Percentiles rank a stretch among this genome's conserved stretches.
Conservation (phyloP, 2,113 vertebrate genomes). For the Passer domesticus region DNA sequence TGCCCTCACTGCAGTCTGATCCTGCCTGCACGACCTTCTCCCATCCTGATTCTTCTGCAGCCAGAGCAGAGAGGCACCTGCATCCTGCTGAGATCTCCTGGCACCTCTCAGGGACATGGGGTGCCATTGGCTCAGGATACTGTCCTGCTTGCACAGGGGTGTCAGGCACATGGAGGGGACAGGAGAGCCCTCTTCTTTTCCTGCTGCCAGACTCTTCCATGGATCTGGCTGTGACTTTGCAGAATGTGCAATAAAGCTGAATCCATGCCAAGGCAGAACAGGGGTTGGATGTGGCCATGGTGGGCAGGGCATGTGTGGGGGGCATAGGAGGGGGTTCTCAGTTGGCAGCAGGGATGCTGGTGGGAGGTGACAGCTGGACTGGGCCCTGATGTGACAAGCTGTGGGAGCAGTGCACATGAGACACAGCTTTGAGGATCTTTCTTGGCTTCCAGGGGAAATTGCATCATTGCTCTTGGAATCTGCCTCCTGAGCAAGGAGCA, state of each 20-base stretch:
- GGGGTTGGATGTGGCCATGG: not conserved
- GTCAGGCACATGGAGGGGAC: accelerated
- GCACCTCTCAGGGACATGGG: accelerated
- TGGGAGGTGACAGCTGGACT: not conserved
- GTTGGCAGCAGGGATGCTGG: not conserved
- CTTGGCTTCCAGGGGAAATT: not conserved
- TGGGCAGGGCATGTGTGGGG: not conserved
- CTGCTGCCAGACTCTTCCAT: not conserved
- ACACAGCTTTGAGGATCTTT: not conserved
- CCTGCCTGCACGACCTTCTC: not conserved
- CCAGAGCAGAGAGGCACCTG: not conserved
- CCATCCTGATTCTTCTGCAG: not conserved
- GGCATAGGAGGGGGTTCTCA: not conserved
- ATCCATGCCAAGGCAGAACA: not conserved
- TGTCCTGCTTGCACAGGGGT: not conserved
- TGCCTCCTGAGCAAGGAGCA: not conserved
- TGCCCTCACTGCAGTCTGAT: not conserved
- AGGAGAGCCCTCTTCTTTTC: not conserved
- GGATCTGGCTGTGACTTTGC: not conserved
- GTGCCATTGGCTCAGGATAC: not conserved
- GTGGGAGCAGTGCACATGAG: accelerated
- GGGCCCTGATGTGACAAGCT: not conserved
- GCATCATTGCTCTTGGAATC: not conserved
- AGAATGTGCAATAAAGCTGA: constrained; percentile 35
- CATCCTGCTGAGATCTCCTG: not conserved